Conservation (phyloP, 2,113 vertebrate genomes). For the Hirundichthys speculiger region DNA sequence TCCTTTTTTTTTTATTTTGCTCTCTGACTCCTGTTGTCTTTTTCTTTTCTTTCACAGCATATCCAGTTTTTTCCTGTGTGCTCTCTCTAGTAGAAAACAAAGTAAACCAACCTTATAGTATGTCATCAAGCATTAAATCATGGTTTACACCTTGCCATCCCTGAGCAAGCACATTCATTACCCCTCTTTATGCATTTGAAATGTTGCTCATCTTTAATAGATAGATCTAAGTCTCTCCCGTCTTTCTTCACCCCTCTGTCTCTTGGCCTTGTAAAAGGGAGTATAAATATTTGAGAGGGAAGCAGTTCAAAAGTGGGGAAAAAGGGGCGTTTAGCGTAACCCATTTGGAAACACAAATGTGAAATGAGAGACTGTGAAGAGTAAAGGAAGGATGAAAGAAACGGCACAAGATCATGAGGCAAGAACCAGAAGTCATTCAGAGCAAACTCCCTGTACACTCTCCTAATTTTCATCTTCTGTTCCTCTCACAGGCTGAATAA, state of each 20-base stretch:
- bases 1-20: too few species aligned
- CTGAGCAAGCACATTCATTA: constrained; percentile 44
- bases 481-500: constrained; percentile 44
- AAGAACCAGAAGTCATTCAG: constrained; percentile 33
- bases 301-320: constrained; percentile 65
- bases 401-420: constrained; percentile 6
- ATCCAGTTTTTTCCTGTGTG: neutral
- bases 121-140: constrained; percentile 52
- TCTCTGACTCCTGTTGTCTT: too few species aligned
- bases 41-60: too few species aligned
- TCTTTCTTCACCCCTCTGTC: constrained; percentile 55
- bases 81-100: constrained; percentile 37
- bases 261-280: constrained; percentile 60
- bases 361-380: constrained; percentile 64
- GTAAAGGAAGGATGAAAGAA: constrained; percentile 47
- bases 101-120: constrained; percentile 22
- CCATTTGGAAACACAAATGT: constrained; percentile 69
- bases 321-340: constrained; percentile 68
- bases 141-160: constrained; percentile 55
- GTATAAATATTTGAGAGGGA: constrained; percentile 79
- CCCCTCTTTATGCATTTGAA: constrained; percentile 69
- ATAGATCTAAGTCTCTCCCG: constrained; percentile 64
- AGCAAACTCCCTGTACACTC: constrained; percentile 9
- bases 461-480: constrained; percentile 35
- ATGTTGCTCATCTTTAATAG: constrained; percentile 79